phyloP scores from a whole-genome alignment of 1,140 invertebrate genomes.

The Ruditapes philippinarum region DNA sequence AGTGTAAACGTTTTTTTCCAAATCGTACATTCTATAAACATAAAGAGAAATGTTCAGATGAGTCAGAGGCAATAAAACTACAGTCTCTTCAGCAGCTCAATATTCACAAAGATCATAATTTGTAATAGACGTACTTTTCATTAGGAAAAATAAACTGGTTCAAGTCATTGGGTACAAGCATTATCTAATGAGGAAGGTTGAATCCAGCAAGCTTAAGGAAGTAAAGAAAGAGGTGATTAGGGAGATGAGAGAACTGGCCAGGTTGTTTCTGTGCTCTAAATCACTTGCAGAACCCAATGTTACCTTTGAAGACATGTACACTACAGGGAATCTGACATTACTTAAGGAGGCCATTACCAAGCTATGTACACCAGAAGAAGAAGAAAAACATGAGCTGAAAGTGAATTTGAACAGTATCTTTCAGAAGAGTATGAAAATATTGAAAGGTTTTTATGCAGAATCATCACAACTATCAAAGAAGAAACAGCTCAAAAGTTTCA shows the following conservation, averaged over 20 bases:
- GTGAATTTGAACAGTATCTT: too few relatives aligned
- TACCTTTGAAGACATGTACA: slow-evolving; percentile 11
- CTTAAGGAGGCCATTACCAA: background rate
- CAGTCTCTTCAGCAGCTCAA: background rate
- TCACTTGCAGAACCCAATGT: background rate
- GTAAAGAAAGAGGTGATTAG: slow-evolving; percentile 18
- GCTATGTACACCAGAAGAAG: too few relatives aligned
- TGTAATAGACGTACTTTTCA: slow-evolving; percentile 34
- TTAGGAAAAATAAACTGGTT: background rate
- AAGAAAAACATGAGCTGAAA: too few relatives aligned
- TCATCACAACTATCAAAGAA: too few relatives aligned
- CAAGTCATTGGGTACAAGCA: slow-evolving; percentile 30
- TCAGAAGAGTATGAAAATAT: too few relatives aligned
- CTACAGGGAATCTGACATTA: background rate
- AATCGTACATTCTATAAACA: slow-evolving; percentile 53
- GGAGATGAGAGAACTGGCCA: slow-evolving; percentile 16
- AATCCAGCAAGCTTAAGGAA: background rate
- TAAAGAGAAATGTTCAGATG: slow-evolving; percentile 10
- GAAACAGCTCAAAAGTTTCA: too few relatives aligned
- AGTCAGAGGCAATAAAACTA: slow-evolving; percentile 22
- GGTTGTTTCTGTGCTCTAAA: slow-evolving; percentile 24
- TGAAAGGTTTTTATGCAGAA: too few relatives aligned
- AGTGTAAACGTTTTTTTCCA: slow-evolving; percentile 50
- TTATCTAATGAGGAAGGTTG: background rate
- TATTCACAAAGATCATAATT: slow-evolving; percentile 49